Percentiles rank a stretch among this genome's conserved stretches.
Evolutionary conservation across 2,888 invertebrate genomes (phyloP).

Genomic region (Arrhopalites spinosus): DNA sequence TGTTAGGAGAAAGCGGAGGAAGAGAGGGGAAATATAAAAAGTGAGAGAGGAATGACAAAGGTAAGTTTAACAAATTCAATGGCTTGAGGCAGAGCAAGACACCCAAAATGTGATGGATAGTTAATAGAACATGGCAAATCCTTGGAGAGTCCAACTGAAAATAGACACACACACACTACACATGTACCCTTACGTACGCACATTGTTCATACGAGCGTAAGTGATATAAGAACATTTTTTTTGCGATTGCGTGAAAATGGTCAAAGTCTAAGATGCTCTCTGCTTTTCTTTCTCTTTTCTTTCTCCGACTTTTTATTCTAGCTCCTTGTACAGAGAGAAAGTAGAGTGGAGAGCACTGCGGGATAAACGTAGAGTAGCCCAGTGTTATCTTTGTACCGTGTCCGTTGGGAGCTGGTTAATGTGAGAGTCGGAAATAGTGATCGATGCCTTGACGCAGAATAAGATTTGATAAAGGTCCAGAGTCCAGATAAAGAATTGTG

Average conservation of each 20-base stretch:
- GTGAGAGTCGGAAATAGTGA: conserved; percentile 46
- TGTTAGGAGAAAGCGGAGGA: neutral
- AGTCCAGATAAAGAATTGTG: conserved; percentile 49
- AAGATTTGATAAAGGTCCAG: conserved; percentile 49
- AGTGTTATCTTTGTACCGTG: conserved; percentile 34
- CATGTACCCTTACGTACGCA: neutral
- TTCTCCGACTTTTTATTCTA: too few species aligned
- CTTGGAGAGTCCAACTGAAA: conserved; percentile 39
- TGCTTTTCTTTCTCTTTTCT: too few species aligned
- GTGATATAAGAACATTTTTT: conserved; percentile 44
- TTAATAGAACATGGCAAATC: conserved; percentile 53
- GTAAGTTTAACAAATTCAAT: conserved; percentile 52
- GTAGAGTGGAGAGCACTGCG: conserved; percentile 8
- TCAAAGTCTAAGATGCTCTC: neutral
- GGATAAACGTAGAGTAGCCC: conserved; percentile 33
- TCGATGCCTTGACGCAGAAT: conserved; percentile 48
- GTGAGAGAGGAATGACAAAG: conserved; percentile 45
- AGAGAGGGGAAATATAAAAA: too few species aligned
- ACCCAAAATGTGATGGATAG: conserved; percentile 53
- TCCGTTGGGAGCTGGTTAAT: conserved; percentile 47
- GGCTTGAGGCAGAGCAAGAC: conserved; percentile 44
- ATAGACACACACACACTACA: neutral
- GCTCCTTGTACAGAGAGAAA: neutral
- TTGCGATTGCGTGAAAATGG: conserved; percentile 46
- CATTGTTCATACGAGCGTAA: conserved; percentile 45